Evolutionary conservation across 2,113 vertebrate species (phyloP), one percentile per base, ranked within the genome.

Genomic region (Dicerorhinus sumatrensis): DNA sequence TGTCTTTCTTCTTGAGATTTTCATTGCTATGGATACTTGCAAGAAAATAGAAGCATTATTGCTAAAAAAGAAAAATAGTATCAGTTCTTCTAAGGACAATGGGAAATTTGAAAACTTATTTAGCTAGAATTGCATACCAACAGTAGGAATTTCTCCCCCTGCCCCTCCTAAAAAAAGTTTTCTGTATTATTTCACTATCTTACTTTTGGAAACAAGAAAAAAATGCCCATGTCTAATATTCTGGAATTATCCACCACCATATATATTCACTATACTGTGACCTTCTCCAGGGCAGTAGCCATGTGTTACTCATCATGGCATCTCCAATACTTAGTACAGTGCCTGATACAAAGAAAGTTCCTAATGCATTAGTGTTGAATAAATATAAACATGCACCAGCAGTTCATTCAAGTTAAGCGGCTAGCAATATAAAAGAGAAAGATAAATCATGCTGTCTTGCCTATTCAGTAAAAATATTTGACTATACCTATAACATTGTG

Each of bases 31-130:
- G 76, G 56, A 95, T 54, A 95, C 33, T 84, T 95, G 8, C 10
- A 85, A 92, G 39, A 69, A 96, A 94, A 83, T 69, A 80, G 21
- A 93, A 81, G 33, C 31, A 90, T 77, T 76, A 48, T 36, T 92
- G 13, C 16, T 77, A 60, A 16, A 70, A 79, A 96, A 75, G 51
- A 16, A 70, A 79, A 96, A 81, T 58, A n/a, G 9, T 21, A 75
- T 63, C 12, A 73, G 18, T 76, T 87, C 9, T 17, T 83, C 46
- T 88, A 79, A 79, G 31, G 11, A 73, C 3, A 42, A 86, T 51
- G 42, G 20, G 36, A 96, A 96, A 76, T 27, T 65, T 79, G 9
- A 92, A 95, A 79, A 79, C 5, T 54, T 85, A 87, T 93, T 96
- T 95, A 93, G 79, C 11, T 94, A 81, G 13, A 94, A 83, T 36